Conservation (phyloP, 2,113 vertebrate genomes). For the Misgurnus mizolepis region DNA sequence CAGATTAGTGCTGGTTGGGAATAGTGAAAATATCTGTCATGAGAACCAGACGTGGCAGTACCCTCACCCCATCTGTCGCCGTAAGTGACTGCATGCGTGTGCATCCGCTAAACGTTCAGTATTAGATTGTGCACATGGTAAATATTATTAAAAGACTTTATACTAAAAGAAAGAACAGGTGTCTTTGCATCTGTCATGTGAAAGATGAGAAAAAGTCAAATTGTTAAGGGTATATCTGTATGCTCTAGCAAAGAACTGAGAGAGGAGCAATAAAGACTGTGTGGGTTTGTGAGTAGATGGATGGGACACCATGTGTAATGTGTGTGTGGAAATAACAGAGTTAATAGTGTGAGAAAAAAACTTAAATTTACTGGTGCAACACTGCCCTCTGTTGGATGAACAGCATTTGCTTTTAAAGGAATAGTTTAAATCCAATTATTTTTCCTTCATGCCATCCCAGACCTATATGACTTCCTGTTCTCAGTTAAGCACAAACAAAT, state of each 20-base stretch:
- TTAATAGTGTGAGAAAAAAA: background rate
- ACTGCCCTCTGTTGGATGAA: constrained; percentile 65
- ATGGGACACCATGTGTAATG: constrained; percentile 21
- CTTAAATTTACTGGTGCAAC: constrained; percentile 48
- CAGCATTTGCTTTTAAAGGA: background rate
- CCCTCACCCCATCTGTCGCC: constrained; percentile 75
- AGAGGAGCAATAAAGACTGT: constrained; percentile 40
- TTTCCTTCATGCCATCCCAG: too few species aligned
- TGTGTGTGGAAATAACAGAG: background rate
- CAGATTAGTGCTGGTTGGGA: constrained; percentile 73
- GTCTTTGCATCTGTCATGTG: constrained; percentile 12
- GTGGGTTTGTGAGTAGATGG: constrained; percentile 43
- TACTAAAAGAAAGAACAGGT: constrained; percentile 10
- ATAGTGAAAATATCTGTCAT: constrained; percentile 74
- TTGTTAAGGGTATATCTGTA: background rate
- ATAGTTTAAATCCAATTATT: too few species aligned
- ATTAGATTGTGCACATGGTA: background rate
- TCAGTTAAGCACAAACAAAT: too few species aligned
- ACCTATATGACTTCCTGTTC: too few species aligned
- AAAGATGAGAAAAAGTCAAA: background rate
- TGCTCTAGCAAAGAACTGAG: constrained; percentile 32
- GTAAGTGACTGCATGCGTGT: constrained; percentile 64
- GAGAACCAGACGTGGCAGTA: constrained; percentile 74
- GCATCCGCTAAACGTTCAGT: background rate
- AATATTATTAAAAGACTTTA: background rate